Percentiles rank a stretch among this genome's conserved stretches.
phyloP scores from a whole-genome alignment of 2,888 invertebrate genomes.

The Nipponacmea schrenckii region DNA sequence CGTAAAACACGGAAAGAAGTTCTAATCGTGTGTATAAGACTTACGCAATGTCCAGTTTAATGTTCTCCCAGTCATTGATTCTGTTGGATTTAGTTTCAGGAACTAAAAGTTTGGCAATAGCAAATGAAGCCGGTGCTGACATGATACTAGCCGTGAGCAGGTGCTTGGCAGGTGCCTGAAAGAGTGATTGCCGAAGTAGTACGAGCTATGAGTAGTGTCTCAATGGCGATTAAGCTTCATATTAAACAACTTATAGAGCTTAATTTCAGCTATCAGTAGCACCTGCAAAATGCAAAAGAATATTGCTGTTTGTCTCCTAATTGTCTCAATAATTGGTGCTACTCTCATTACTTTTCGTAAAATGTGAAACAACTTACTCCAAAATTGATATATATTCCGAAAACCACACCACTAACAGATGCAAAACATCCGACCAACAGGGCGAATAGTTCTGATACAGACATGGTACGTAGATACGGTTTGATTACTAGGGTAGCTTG shows the following conservation, averaged over 20 bases:
- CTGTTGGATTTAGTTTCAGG: neutral
- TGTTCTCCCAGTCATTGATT: neutral
- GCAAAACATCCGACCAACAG: constrained; percentile 28
- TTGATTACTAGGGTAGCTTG: constrained; percentile 25
- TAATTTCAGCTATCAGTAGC: neutral
- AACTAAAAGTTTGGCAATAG: constrained; percentile 13
- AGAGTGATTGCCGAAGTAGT: neutral
- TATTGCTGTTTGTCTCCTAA: no score
- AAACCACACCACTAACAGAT: constrained; percentile 22
- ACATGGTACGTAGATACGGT: constrained; percentile 25
- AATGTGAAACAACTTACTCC: constrained; percentile 22
- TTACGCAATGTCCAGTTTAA: neutral
- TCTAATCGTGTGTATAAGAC: no score
- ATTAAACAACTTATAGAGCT: neutral
- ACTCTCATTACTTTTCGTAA: no score
- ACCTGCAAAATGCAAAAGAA: no score
- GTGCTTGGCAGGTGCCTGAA: constrained; percentile 17
- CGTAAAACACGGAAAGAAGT: no score
- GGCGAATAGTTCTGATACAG: constrained; percentile 28
- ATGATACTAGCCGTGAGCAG: constrained; percentile 15
- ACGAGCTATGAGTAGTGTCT: neutral
- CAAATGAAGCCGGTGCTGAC: constrained; percentile 19
- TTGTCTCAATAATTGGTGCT: no score
- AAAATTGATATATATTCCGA: constrained; percentile 19
- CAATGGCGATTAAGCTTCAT: neutral